Evolutionary conservation across 2,888 invertebrate genomes (phyloP), one percentile per base, ranked within the genome.

Genomic region (Lasioglossum morio): DNA sequence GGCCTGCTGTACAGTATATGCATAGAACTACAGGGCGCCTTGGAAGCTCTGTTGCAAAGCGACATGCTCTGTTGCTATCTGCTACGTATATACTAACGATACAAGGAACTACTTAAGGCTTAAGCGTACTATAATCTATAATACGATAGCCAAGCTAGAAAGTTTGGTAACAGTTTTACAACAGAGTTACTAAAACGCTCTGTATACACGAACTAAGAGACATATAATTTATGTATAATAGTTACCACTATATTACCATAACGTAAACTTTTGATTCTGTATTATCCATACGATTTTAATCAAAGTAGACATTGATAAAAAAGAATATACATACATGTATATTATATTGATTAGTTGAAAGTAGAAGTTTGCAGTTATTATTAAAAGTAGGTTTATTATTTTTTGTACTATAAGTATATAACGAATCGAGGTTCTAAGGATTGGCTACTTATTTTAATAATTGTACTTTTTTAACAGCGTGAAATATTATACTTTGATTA

Each of bases 201-300:
- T 72, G 40, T 34, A 34, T n/a, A 34, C 19, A 70, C 27, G 27
- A 63, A 69, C 74, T 80, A 37, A 81, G 8, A 48, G 34, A 53
- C 23, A 34, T 30, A 63, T 19, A 63, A 30, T 63, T 63, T 30
- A 63, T 30, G 53, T 72, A 57, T 57, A 57, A 57, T 46, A 72
- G 46, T 30, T 60, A 40, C 66, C 70, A 66, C 70, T 73, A 48
- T 23, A 8, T 23, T 48, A 48, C 23, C 48, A 53, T 53, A 43
- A 30, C 40, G 40, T 75, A 69, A 48, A 76, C 48, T 69, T 66
- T 85, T 84, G 66, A 84, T 84, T 79, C 53, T 53, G 27, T 53
- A 57, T 16, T 48, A 27, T 80, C 23, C 5, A 16, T 23, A 72
- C 19, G 14, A n/a, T n/a, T 63, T 79, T n/a, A 46, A 63, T 73